Evolutionary conservation across 2,888 invertebrate genomes (phyloP).

Genomic region (Melanargia galathea): DNA sequence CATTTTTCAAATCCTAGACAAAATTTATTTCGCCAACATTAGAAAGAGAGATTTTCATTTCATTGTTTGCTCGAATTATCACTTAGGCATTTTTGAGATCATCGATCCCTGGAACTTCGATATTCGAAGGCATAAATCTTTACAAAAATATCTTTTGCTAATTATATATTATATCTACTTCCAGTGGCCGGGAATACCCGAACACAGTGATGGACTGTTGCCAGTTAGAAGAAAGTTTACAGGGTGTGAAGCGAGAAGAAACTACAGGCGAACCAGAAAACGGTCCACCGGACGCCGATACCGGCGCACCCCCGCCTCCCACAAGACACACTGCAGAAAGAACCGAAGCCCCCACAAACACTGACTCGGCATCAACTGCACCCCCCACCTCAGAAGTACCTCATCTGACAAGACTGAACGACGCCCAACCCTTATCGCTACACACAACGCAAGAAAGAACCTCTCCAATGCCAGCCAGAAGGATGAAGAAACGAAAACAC

Average conservation of each 20-base stretch:
- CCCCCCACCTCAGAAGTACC: constrained; percentile 74
- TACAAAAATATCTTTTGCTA: not conserved
- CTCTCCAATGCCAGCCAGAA: constrained; percentile 85
- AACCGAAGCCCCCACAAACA: constrained; percentile 67
- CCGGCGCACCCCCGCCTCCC: constrained; percentile 68
- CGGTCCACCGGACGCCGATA: constrained; percentile 93
- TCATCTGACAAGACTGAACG: constrained; percentile 72
- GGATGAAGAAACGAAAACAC: constrained; percentile 77
- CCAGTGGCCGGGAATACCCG: constrained; percentile 92
- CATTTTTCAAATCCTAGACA: no score
- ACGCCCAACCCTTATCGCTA: constrained; percentile 69
- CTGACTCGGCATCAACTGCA: constrained; percentile 69
- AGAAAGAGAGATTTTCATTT: no score
- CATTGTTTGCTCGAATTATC: no score
- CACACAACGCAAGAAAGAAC: constrained; percentile 73
- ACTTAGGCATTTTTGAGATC: not conserved
- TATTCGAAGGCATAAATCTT: not conserved
- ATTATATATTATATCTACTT: not conserved
- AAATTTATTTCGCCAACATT: no score
- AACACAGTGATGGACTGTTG: constrained; percentile 97
- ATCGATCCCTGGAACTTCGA: not conserved
- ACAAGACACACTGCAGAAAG: constrained; percentile 68
- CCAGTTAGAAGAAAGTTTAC: constrained; percentile 92
- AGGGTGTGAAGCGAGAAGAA: constrained; percentile 92
- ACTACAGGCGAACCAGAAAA: constrained; percentile 91